Percentiles rank a stretch among this genome's conserved stretches.
phyloP scores from a whole-genome alignment of 2,113 vertebrate species.

The Theristicus caerulescens region DNA sequence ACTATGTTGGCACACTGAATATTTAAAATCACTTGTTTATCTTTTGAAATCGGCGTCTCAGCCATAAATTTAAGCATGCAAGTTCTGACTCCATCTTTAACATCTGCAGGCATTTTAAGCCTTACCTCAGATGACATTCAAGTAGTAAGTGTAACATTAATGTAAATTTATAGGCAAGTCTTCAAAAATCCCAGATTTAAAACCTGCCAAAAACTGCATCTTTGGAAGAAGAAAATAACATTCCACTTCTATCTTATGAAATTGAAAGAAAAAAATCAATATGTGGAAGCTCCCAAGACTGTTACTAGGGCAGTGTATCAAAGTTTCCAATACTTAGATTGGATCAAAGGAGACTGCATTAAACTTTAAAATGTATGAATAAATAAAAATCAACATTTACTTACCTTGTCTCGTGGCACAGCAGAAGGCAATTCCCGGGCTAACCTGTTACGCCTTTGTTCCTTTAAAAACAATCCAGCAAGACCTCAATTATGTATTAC shows the following conservation, averaged over 20 bases:
- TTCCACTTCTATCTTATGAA: neutral
- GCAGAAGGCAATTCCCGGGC: slow-evolving; percentile 88
- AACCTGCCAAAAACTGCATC: neutral
- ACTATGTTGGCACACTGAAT: neutral
- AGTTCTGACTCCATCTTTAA: neutral
- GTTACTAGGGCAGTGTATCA: neutral
- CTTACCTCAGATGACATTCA: neutral
- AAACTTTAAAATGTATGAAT: neutral
- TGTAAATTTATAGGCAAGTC: neutral
- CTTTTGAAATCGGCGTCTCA: neutral
- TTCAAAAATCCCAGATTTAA: neutral
- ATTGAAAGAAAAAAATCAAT: neutral
- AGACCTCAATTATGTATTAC: slow-evolving; percentile 20
- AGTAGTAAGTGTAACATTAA: neutral
- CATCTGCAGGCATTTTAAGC: neutral
- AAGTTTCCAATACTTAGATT: neutral
- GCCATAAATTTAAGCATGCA: neutral
- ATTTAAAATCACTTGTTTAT: neutral
- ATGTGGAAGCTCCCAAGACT: neutral
- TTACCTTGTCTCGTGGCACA: slow-evolving; percentile 92
- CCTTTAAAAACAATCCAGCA: slow-evolving; percentile 76
- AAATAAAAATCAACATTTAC: neutral
- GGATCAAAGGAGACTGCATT: neutral
- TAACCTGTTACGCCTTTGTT: slow-evolving; percentile 91
- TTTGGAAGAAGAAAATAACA: neutral